Evolutionary conservation across 2,888 invertebrate species (phyloP), one percentile per base, ranked within the genome.

Genomic region (Scaptomyza caliginosa): DNA sequence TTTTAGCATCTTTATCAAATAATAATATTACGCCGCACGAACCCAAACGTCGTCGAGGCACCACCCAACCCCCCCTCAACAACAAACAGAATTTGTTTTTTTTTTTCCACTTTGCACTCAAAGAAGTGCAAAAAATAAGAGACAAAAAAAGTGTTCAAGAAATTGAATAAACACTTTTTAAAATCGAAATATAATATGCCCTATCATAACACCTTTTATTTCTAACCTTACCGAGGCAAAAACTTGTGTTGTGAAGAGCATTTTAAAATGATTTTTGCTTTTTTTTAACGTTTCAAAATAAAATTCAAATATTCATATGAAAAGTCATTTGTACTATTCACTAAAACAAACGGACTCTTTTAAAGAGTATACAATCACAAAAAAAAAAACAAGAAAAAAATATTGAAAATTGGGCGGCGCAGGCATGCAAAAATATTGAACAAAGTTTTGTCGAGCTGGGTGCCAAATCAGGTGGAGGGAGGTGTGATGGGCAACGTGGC

Each of bases 1-100:
- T 88, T 86, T 87, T 88, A 88, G 86, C 88, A 89, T 89, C 90
- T 89, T 89, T 89, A 89, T 89, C 89, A 89, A 89, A 89, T 89
- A 89, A 89, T 89, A 89, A 89, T 89, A 88, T 86, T 89, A 89
- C 86, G 77, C 87, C 77, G 73, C 85, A 77, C 82, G 77, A 75
- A 69, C 79, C 76, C 79, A 76, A 81, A 86, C 77, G 86, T 80
- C 80, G 85, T 82, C 85, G 80, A 76, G 67, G 67, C 76, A 78
- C 59, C 73, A n/a, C n/a, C n/a, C n/a, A n/a, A n/a, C 65, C 40
- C 49, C 39, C 38, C 13, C 13, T 3, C 6, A 32, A 13, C 52
- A 11, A 32, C 54, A 73, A 70, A 77, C n/a, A 70, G 49, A 74
- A 66, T 82, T 78, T 76, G 69, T 70, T 73, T 70, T 70, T 32